A percentile compares a stretch with the other conserved stretches of the same genome.
Evolutionary conservation across 2,888 invertebrate species (phyloP).

Genomic region (Limnephilus rhombicus): DNA sequence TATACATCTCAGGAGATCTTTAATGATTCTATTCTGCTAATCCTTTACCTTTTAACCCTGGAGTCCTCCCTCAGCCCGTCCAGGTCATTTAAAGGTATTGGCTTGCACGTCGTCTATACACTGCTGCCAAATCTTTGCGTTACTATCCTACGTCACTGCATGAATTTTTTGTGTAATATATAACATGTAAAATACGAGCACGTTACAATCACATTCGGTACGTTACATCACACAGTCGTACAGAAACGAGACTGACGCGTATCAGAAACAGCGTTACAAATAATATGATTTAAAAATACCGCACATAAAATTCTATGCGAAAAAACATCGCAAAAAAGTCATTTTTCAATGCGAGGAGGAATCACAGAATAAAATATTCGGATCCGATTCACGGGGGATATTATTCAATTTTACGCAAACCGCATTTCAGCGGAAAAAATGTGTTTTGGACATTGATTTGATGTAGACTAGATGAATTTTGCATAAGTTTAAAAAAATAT

Average conservation of each 20-base stretch:
- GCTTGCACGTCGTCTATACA: background rate
- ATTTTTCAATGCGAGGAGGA: background rate
- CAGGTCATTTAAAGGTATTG: background rate
- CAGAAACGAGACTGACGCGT: background rate
- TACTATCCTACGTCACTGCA: background rate
- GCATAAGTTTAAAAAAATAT: background rate
- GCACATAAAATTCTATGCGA: background rate
- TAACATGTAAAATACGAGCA: background rate
- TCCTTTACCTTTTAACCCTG: no score
- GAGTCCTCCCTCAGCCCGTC: background rate
- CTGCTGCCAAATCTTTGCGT: background rate
- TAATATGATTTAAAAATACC: slow-evolving; percentile 1
- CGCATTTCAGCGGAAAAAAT: background rate
- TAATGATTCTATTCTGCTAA: no score
- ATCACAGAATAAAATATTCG: background rate
- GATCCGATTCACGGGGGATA: background rate
- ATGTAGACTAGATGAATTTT: background rate
- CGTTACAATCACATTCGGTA: background rate
- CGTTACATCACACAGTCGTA: background rate
- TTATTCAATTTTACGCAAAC: background rate
- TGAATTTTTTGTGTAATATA: background rate
- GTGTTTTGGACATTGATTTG: background rate
- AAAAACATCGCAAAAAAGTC: slow-evolving; percentile 1
- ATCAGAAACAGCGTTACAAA: background rate
- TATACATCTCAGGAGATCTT: no score